phyloP scores from a whole-genome alignment of 92 coral and sea anemone genomes.

The Porites lobata region DNA sequence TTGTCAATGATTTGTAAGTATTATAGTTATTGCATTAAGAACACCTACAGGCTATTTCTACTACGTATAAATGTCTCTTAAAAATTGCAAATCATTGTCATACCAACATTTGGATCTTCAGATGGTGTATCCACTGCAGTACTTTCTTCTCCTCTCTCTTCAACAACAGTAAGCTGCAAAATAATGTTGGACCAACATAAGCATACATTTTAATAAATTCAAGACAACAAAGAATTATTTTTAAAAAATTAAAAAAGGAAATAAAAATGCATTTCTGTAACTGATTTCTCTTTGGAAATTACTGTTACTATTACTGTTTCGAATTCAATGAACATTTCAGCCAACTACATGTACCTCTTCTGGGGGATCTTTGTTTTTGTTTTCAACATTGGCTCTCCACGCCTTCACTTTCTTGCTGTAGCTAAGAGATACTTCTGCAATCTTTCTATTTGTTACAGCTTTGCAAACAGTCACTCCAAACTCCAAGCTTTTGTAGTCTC shows the following conservation, averaged over 20 bases:
- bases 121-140: constrained; percentile 7
- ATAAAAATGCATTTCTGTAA: too few relatives aligned
- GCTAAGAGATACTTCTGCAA: constrained; percentile 33
- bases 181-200: not conserved
- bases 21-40: too few relatives aligned
- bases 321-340: too few relatives aligned
- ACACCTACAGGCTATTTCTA: too few relatives aligned
- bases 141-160: not conserved
- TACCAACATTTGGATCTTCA: constrained; percentile 9
- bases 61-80: too few relatives aligned
- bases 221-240: not conserved
- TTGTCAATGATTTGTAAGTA: too few relatives aligned
- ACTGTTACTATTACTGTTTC: too few relatives aligned
- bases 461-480: constrained; percentile 54
- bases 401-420: constrained; percentile 43
- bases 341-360: too few relatives aligned
- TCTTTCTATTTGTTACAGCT: constrained; percentile 47
- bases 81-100: too few relatives aligned
- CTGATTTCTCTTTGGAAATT: too few relatives aligned
- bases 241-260: not conserved
- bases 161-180: not conserved
- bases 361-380: constrained; percentile 8
- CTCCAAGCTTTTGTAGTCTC: constrained; percentile 61
- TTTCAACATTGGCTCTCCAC: constrained; percentile 32
- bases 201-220: not conserved